phyloP scores from a whole-genome alignment of 1,140 invertebrate genomes.

The Glossosoma conforme region DNA sequence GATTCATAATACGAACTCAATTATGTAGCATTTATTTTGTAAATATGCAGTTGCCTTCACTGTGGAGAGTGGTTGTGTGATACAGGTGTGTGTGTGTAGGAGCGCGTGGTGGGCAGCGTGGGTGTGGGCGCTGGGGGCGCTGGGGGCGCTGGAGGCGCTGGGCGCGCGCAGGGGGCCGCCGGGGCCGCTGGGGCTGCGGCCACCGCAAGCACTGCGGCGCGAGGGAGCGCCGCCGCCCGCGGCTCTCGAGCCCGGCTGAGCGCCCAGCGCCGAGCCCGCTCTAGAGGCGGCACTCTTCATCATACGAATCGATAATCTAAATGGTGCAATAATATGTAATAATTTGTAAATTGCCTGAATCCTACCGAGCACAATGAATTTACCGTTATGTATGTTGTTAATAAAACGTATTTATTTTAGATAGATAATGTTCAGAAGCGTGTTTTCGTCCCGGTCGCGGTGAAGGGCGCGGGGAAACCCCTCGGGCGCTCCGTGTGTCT shows the following conservation, averaged over 20 bases:
- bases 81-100: background rate
- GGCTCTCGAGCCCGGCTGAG: constrained; percentile 46
- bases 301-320: constrained; percentile 28
- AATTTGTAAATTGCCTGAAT: constrained; percentile 33
- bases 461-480: constrained; percentile 1
- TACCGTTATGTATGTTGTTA: constrained; percentile 33
- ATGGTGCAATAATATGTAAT: constrained; percentile 33
- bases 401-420: constrained; percentile 33
- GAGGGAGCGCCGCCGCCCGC: constrained; percentile 34
- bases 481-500: constrained; percentile 30
- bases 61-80: background rate
- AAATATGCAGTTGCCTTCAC: too few relatives aligned
- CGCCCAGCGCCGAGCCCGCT: constrained; percentile 16
- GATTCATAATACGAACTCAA: too few relatives aligned
- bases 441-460: constrained; percentile 24
- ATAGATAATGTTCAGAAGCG: constrained; percentile 33
- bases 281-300: constrained; percentile 10
- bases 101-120: background rate
- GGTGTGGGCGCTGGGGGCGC: constrained; percentile 13
- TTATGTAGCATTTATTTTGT: too few relatives aligned
- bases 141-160: constrained; percentile 32
- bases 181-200: constrained; percentile 7
- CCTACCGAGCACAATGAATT: constrained; percentile 33
- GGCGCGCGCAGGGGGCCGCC: constrained; percentile 37
- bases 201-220: constrained; percentile 50